Evolutionary conservation across 1,140 invertebrate genomes (phyloP).

Genomic region (Sipha flava): DNA sequence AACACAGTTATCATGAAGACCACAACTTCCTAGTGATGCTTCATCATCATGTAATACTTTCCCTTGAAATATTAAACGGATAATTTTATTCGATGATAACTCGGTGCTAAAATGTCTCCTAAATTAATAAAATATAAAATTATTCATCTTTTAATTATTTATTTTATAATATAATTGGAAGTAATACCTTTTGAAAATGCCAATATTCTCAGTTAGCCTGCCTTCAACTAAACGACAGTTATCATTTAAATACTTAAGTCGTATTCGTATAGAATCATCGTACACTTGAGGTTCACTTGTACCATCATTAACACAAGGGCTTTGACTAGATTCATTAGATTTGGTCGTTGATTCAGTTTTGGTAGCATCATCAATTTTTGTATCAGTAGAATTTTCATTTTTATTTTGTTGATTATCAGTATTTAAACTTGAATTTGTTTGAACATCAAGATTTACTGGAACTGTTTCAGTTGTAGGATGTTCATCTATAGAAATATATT

Average conservation of each 20-base stretch:
- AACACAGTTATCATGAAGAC: constrained; percentile 75
- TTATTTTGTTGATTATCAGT: neutral
- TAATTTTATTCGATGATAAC: constrained; percentile 62
- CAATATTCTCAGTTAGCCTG: constrained; percentile 62
- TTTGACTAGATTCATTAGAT: neutral
- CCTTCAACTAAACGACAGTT: constrained; percentile 71
- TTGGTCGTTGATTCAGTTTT: neutral
- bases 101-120: constrained; percentile 75
- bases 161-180: neutral
- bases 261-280: constrained; percentile 56
- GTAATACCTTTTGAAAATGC: constrained; percentile 75
- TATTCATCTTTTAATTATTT: neutral
- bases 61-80: constrained; percentile 80
- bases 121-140: constrained; percentile 41
- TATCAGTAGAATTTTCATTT: neutral
- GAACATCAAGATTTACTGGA: neutral
- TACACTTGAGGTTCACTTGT: neutral
- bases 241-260: constrained; percentile 80
- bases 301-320: neutral
- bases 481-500: neutral
- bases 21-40: constrained; percentile 64
- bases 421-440: neutral
- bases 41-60: constrained; percentile 68
- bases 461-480: neutral
- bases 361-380: neutral